Evolutionary conservation across 1,140 invertebrate genomes (phyloP).

Genomic region (Drosophila suzukii): DNA sequence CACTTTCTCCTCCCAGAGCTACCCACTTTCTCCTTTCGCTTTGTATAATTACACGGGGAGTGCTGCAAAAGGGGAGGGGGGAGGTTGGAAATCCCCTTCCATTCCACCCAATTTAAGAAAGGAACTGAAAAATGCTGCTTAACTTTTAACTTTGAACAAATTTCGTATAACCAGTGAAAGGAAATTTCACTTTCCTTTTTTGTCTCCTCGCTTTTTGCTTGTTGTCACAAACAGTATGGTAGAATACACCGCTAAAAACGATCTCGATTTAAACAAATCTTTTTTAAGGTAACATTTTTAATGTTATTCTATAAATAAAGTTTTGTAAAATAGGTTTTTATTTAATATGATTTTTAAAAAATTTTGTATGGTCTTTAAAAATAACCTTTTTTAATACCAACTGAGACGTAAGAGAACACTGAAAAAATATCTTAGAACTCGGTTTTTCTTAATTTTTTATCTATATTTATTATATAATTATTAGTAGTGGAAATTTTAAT

Average conservation of each 20-base stretch:
- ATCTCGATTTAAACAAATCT: too few species aligned
- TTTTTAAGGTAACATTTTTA: too few species aligned
- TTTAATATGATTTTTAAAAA: too few species aligned
- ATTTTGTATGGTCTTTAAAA: too few species aligned
- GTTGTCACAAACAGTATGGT: conserved; percentile 42
- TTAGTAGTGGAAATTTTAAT: too few species aligned
- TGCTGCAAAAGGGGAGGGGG: conserved; percentile 6
- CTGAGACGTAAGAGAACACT: too few species aligned
- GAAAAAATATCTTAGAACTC: too few species aligned
- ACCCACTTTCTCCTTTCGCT: conserved; percentile 18
- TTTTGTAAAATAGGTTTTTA: too few species aligned
- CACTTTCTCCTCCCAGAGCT: conserved; percentile 3
- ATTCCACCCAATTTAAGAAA: conserved; percentile 47
- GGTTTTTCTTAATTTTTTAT: too few species aligned
- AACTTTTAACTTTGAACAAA: conserved; percentile 62
- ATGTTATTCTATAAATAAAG: not conserved
- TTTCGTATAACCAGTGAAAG: conserved; percentile 42
- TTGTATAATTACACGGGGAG: conserved; percentile 38
- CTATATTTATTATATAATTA: too few species aligned
- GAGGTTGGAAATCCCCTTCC: not conserved
- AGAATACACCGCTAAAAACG: conserved; percentile 1
- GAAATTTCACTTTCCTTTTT: conserved; percentile 43
- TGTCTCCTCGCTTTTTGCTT: conserved; percentile 18
- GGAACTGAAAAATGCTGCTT: conserved; percentile 47
- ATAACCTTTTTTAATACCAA: too few species aligned